Evolutionary conservation across 2,113 vertebrate genomes (phyloP), one percentile per base, ranked within the genome.

Genomic region (Clarias macrocephalus): DNA sequence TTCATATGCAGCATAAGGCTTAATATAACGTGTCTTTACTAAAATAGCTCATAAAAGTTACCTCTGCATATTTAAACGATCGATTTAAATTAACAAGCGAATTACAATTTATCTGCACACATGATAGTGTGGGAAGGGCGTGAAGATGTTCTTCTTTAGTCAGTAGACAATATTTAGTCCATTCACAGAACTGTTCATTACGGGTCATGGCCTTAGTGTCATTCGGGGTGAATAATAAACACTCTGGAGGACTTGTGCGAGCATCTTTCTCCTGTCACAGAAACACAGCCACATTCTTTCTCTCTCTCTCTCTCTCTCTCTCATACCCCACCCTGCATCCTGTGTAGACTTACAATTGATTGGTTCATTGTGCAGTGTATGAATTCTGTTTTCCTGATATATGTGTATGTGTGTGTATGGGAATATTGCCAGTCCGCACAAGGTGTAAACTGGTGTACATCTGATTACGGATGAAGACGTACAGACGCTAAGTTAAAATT

Each of bases 341-440:
- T 82, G 86, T 93, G 91, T 93, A 93, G 91, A 90, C 90, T 42
- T 89, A 98, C 96, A 99, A 96, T 95, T 92, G 88, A 96, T 95
- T 92, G 87, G 63, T 19, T 72, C 96, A 96, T 97, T 99, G 96
- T 99, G 37, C 90, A 56, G 68, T 37, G 87, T 83, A 90, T 93
- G 91, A 93, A 91, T 94, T 95, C 91, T 88, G 94, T 92, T 95
- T 96, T 94, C 91, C 94, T 94, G 92, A 94, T 87, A 33, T 33
- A 57, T 19, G 33, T 33, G n/a, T 30, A 28, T 28, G 65, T 73
- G 66, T 62, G 28, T 54, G 23, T 56, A 16, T 42, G 18, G 30
- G 18, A 18, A 21, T 33, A 37, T 9, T 19, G 33, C 15, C 30
- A 23, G 28, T 75, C 9, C 10, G 2, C 72, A 23, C 9, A 48